Evolutionary conservation across 2,797 vertebrate species (phyloP), one percentile per base, ranked within the genome.

Genomic region (Megalops cyprinoides): DNA sequence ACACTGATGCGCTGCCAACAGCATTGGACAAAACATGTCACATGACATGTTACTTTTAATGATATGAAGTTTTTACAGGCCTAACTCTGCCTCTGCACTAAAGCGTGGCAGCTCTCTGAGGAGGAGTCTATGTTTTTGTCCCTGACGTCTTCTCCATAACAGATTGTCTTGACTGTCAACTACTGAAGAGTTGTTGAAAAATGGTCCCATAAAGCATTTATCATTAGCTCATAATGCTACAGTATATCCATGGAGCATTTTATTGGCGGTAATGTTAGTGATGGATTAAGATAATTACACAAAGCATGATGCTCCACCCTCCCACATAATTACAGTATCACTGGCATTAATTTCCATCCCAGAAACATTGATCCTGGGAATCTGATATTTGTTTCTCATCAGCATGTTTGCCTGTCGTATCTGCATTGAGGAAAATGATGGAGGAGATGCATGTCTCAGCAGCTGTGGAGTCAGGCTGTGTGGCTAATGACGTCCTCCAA

Each of bases 241-340:
- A n/a, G 39, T 42, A 42, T 71, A 71, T 44, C 67, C 23, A 44
- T 71, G 37, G 44, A 71, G 44, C 39, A 31, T 10, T 37, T 18
- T 44, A 44, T 69, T 69, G 65, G 20, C 39, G 65, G 39, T 69
- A 14, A 42, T 69, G 37, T 20, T 69, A 69, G 23, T 71, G 67
- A 71, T 71, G 39, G 67, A 71, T 44, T 67, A 44, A 15, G 67
- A 39, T 44, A 71, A 71, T 71, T 23, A 71, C 71, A 42, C 20
- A 18, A 20, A 71, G n/a, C n/a, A 71, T 42, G 8, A 28, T 71
- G 39, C 67, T 42, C 67, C n/a, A n/a, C 6, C 18, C 67, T 71
- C 67, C 67, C 20, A 8, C 12, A 23, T 44, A 39, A 42, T 39
- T 71, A 20, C 8, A 10, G 37, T 71, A 71, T 71, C 23, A 10